Evolutionary conservation across 2,888 invertebrate species (phyloP), one percentile per base, ranked within the genome.

Genomic region (Stegophylla sp.): DNA sequence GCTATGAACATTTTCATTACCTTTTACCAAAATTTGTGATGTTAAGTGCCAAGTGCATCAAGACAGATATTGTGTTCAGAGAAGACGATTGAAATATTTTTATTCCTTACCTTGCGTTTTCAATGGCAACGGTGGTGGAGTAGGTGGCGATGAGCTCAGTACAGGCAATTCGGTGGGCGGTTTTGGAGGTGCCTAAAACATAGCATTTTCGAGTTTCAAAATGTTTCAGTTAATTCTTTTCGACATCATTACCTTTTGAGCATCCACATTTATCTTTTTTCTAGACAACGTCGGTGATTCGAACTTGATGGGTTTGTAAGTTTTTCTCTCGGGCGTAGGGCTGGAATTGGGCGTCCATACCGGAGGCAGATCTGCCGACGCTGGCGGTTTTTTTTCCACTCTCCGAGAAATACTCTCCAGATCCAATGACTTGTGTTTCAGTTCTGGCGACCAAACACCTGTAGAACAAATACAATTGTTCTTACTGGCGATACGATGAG

Each of bases 271-370:
- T 85, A 83, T 83, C 51, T 89, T 87, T 85, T 88, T 90, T 69
- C 91, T 88, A 77, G 88, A 87, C 84, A 91, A 86, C 76, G 89
- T 88, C 69, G 92, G 92, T 76, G 92, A 92, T 85, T 92, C 91
- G 85, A 92, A 93, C 84, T 88, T 91, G 69, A 95, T 92, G 7
- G 95, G 93, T 83, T 92, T 90, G 88, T 94, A 95, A 86, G 91
- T 90, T 87, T 94, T 94, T 84, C 93, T 89, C 84, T 92, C 91
- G 43, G 90, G 73, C 13, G 43, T 79, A 10, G 82, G 82, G 61
- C 82, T 83, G 34, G 82, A 79, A 23, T 74, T 79, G 45, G 95
- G 94, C 43, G 92, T 91, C 95, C 95, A 95, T 84, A 94, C 89
- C 26, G 93, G 66, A 4, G 82, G 82, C 9, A 79, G 26, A 23